These are phyloP conservation scores for Saccostrea cuccullata DNA, from an alignment of 1,140 invertebrate species.

Conservation along the genomic window DNA sequence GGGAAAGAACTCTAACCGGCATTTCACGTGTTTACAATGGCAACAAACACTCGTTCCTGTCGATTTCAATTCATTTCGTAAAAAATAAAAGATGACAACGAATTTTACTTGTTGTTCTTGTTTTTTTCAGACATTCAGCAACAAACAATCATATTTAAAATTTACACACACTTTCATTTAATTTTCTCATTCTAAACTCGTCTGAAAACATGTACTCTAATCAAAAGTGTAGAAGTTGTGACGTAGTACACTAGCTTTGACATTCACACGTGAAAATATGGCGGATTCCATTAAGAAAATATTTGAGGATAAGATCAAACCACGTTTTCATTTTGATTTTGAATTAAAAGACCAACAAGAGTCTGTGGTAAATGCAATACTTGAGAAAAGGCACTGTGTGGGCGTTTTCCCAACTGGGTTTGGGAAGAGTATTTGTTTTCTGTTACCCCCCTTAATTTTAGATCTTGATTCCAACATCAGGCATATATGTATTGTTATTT, in stretches of 20 bases:
- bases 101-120: too few species aligned
- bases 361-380: not conserved
- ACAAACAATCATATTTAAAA: too few species aligned
- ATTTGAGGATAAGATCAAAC: not conserved
- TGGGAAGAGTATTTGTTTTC: not conserved
- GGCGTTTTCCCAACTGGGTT: not conserved
- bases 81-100: too few species aligned
- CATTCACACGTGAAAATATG: not conserved
- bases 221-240: not conserved
- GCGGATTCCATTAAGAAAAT: not conserved
- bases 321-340: not conserved
- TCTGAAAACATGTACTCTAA: too few species aligned
- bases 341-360: not conserved
- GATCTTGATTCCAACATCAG: not conserved
- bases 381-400: not conserved
- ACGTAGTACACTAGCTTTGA: not conserved
- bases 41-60: too few species aligned
- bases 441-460: not conserved
- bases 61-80: too few species aligned
- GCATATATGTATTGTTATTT: not conserved
- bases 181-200: too few species aligned
- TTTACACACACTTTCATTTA: too few species aligned
- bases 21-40: too few species aligned
- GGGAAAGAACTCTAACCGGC: too few species aligned
- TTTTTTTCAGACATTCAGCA: too few species aligned